Base-by-base conservation (phyloP, 92 coral and sea anemone genomes). In the Paramuricea clavata region DNA sequence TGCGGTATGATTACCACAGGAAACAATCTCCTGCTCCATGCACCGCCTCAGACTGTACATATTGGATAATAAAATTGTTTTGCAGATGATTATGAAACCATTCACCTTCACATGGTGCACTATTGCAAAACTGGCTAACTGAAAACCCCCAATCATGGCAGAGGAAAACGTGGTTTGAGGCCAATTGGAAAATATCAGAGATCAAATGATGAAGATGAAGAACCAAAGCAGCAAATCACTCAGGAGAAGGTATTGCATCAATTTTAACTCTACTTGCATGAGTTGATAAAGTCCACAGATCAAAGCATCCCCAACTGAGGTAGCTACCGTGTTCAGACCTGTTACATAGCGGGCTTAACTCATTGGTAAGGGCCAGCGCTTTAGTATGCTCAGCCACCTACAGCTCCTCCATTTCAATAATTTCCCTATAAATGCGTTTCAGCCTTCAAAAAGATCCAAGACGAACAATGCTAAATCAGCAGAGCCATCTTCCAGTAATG, bases 121-220 rank as follows among this genome's bases (percentile, higher is more conserved):
- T 62, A 19, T 31, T 62, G 71, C 15, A 11, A 12, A 19, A 62
- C 71, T 4, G 71, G 71, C 32, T 25, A 8, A 62, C 13, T 62
- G 31, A 25, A 62, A 62, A 62, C 71, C 33, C 71, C 71, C 36
- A 62, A 62, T 12, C 71, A 62, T 62, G 71, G 71, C 28, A 62
- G 32, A 62, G 71, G 71, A 62, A 62, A 62, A 31, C 71, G 71
- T 62, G 71, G 33, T 2, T 31, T 31, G 31, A 62, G 71, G 71
- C 71, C 71, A 5, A 62, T 5, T 62, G 71, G 71, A 2, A 62
- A 15, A 62, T 62, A 62, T 62, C 3, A 8, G 2, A 31, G n/a
- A 5, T 62, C 32, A 21, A 19, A n/a, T n/a, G n/a, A n/a, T n/a
- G n/a, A n/a, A n/a, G n/a, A n/a, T n/a, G n/a, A n/a, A n/a, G n/a